Percentiles rank a stretch among this genome's conserved stretches.
Evolutionary conservation across 2,888 invertebrate genomes (phyloP).

Genomic region (Drosophila quinaria): DNA sequence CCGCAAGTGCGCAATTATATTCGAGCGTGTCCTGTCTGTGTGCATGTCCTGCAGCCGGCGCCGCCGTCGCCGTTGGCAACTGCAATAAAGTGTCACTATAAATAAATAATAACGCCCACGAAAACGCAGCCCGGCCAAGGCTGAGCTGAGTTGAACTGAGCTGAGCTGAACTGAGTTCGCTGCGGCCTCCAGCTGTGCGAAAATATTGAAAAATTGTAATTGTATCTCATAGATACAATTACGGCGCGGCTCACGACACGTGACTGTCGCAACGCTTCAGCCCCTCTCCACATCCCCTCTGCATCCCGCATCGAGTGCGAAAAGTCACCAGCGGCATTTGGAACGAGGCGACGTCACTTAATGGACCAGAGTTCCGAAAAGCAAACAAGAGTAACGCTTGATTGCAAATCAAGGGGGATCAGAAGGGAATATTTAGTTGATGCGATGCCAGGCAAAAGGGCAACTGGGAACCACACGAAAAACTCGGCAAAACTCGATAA

Average conservation of each 20-base stretch:
- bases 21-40: conserved; percentile 70
- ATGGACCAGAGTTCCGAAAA: conserved; percentile 80
- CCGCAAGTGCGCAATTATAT: conserved; percentile 80
- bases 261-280: conserved; percentile 17
- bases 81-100: conserved; percentile 81
- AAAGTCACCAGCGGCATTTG: conserved; percentile 68
- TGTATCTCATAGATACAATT: conserved; percentile 81
- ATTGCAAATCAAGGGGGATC: conserved; percentile 64
- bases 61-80: conserved; percentile 48
- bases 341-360: conserved; percentile 63
- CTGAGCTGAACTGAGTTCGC: conserved; percentile 16
- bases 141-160: conserved; percentile 14
- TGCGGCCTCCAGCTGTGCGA: conserved; percentile 68
- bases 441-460: conserved; percentile 59
- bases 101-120: conserved; percentile 81
- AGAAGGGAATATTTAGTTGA: conserved; percentile 54
- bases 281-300: conserved; percentile 9
- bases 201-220: conserved; percentile 81
- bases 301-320: conserved; percentile 63
- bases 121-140: conserved; percentile 34
- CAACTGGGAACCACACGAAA: conserved; percentile 30
- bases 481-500: conserved; percentile 18
- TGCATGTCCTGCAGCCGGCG: conserved; percentile 73
- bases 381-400: conserved; percentile 80
- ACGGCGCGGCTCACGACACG: conserved; percentile 53